phyloP scores from a whole-genome alignment of 2,113 vertebrate genomes.

The Sander lucioperca region DNA sequence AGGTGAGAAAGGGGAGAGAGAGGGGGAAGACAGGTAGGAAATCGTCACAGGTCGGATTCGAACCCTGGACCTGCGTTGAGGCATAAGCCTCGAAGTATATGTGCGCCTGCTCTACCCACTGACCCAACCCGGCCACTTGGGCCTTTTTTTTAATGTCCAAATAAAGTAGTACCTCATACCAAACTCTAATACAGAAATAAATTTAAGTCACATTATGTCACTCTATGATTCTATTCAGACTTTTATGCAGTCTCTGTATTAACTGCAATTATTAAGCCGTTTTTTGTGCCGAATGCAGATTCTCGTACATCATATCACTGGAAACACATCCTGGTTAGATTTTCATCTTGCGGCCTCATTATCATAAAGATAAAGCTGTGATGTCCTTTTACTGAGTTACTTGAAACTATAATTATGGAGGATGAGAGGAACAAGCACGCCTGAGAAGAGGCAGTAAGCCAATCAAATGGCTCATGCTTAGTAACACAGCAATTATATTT shows the following conservation, averaged over 20 bases:
- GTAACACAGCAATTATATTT: constrained; percentile 28
- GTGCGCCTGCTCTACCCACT: no score
- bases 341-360: constrained; percentile 40
- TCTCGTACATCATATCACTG: constrained; percentile 32
- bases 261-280: neutral
- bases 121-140: no score
- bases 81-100: no score
- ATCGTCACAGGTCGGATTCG: no score
- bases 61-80: no score
- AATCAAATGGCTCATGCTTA: neutral
- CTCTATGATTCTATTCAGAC: constrained; percentile 2
- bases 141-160: constrained; percentile 26
- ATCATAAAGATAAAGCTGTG: constrained; percentile 44
- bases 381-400: constrained; percentile 24
- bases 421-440: neutral
- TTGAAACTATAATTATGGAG: neutral
- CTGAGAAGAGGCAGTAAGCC: constrained; percentile 7
- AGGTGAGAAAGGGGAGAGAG: no score
- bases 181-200: constrained; percentile 10
- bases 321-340: constrained; percentile 31
- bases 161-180: neutral
- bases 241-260: constrained; percentile 12
- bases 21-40: no score
- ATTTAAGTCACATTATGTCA: constrained; percentile 12
- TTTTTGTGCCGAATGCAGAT: constrained; percentile 9